Conservation (phyloP, 2,888 invertebrate species). For the Coecobrya sp. region DNA sequence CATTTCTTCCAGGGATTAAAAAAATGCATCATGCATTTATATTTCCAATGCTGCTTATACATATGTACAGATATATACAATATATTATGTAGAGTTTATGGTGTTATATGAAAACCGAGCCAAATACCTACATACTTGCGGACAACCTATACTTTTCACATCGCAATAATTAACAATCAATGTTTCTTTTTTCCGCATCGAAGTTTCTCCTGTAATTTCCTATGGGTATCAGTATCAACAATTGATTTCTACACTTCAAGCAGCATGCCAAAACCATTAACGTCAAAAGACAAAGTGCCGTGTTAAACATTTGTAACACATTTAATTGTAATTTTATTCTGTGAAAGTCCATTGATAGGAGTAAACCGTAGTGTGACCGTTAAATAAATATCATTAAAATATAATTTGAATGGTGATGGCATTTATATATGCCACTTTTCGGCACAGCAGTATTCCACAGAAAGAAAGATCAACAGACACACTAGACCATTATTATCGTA, state of each 20-base stretch:
- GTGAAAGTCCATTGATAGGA: background rate
- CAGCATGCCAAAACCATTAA: constrained; percentile 34
- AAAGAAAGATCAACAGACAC: background rate
- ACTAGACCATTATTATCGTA: constrained; percentile 10
- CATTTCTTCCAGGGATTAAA: constrained; percentile 54
- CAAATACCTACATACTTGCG: constrained; percentile 3
- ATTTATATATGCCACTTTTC: background rate
- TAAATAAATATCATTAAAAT: constrained; percentile 20
- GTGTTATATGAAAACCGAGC: too few species aligned
- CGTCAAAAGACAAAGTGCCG: background rate
- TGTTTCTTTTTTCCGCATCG: too few species aligned
- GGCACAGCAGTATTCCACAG: constrained; percentile 17
- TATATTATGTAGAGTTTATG: too few species aligned
- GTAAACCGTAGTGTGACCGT: background rate
- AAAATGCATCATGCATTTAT: background rate
- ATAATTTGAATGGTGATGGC: background rate
- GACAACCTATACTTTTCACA: background rate
- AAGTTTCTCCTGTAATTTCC: constrained; percentile 10
- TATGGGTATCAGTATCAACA: background rate
- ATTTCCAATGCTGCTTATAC: too few species aligned
- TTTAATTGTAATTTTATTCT: constrained; percentile 27
- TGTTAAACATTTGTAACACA: background rate
- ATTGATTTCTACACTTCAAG: background rate
- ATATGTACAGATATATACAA: too few species aligned
- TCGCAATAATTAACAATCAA: too few species aligned